A percentile compares a stretch with the other conserved stretches of the same genome.
Conservation (phyloP, 2,888 invertebrate species). For the Cremastinae sp. region DNA sequence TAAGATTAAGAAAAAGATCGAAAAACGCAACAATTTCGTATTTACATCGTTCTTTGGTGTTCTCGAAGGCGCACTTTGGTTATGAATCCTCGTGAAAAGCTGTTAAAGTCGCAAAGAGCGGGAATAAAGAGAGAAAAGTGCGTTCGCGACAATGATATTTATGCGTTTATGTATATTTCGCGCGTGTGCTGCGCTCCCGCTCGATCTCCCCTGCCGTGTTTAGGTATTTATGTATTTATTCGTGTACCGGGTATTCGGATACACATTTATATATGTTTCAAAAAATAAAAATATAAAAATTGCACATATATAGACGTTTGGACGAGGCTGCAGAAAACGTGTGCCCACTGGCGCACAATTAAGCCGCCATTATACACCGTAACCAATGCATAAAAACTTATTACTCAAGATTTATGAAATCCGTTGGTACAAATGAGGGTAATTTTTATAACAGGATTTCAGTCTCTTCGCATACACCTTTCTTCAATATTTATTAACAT, state of each 20-base stretch:
- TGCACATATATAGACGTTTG: slow-evolving; percentile 12
- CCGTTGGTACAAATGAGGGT: slow-evolving; percentile 73
- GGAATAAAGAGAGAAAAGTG: slow-evolving; percentile 32
- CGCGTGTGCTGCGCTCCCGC: slow-evolving; percentile 67
- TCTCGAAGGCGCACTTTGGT: slow-evolving; percentile 32
- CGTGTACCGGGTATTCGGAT: background rate
- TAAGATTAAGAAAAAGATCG: no score
- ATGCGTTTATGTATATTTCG: slow-evolving; percentile 76
- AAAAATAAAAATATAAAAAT: slow-evolving; percentile 9
- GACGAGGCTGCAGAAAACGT: slow-evolving; percentile 45
- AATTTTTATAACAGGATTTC: slow-evolving; percentile 69
- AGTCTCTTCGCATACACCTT: slow-evolving; percentile 29
- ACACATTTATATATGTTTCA: slow-evolving; percentile 1
- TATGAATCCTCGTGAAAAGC: slow-evolving; percentile 29
- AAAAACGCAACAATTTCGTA: slow-evolving; percentile 8
- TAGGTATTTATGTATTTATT: slow-evolving; percentile 72
- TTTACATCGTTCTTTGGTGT: slow-evolving; percentile 7
- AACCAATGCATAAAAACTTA: slow-evolving; percentile 75
- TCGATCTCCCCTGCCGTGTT: slow-evolving; percentile 66
- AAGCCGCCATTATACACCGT: slow-evolving; percentile 76
- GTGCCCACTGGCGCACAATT: slow-evolving; percentile 74
- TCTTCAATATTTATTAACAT: background rate
- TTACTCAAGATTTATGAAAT: slow-evolving; percentile 77
- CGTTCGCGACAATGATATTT: slow-evolving; percentile 68
- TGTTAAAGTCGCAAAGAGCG: slow-evolving; percentile 29